Evolutionary conservation across 2,797 vertebrate genomes (phyloP).

Genomic region (Sebastes cheni): DNA sequence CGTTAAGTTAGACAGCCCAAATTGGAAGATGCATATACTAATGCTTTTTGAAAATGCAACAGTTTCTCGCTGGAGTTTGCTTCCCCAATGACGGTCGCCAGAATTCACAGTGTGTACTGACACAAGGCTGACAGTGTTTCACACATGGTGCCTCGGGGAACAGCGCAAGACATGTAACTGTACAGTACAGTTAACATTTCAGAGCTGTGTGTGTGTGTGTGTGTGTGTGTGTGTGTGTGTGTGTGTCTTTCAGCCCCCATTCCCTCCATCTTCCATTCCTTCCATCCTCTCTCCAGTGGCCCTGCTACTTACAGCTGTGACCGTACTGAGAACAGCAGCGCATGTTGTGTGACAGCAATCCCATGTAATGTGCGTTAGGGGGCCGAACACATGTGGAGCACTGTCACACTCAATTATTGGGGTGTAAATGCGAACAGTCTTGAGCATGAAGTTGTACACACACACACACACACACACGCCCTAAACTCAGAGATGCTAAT

Average conservation of each 20-base stretch:
- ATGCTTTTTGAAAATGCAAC: background rate
- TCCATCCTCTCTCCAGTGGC: slow-evolving; percentile 12
- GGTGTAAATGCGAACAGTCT: slow-evolving; percentile 32
- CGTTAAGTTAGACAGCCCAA: too few species aligned
- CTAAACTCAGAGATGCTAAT: slow-evolving; percentile 23
- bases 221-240: background rate
- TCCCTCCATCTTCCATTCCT: background rate
- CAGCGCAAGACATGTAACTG: background rate
- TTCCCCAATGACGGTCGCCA: background rate
- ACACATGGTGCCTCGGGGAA: background rate
- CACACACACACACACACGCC: slow-evolving; percentile 4
- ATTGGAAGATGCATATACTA: background rate
- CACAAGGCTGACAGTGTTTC: background rate
- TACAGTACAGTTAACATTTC: background rate
- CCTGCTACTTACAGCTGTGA: slow-evolving; percentile 4
- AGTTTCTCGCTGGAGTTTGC: background rate
- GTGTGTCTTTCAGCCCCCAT: background rate
- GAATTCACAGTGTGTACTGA: background rate
- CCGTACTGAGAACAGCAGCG: background rate
- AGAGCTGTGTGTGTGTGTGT: background rate
- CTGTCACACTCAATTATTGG: slow-evolving; percentile 52
- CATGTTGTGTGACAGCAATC: slow-evolving; percentile 22
- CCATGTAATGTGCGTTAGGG: slow-evolving; percentile 10
- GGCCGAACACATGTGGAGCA: slow-evolving; percentile 15
- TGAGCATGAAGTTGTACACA: background rate